These are phyloP conservation scores for Pissodes strobi DNA, from an alignment of 1,140 invertebrate species.

Conservation along the genomic window DNA sequence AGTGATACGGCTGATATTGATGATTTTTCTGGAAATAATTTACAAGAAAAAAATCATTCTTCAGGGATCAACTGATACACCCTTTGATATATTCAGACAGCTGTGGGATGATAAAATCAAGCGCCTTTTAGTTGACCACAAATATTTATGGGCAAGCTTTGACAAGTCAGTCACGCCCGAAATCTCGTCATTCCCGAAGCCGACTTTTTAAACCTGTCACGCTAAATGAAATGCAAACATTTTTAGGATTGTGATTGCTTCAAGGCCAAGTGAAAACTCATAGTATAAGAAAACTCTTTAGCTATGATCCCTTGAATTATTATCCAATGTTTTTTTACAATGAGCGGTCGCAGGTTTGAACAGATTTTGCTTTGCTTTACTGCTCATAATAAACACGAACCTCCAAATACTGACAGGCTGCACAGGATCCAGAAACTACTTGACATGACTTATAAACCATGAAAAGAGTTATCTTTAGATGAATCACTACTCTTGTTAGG, in stretches of 20 bases:
- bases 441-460: no score
- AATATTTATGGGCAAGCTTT: no score
- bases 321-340: conserved; percentile 7
- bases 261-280: background rate
- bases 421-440: no score
- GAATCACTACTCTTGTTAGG: conserved; percentile 1
- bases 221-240: background rate
- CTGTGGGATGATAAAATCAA: no score
- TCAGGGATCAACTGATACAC: no score
- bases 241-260: conserved; percentile 2
- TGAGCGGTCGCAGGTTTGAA: conserved; percentile 4
- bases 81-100: no score
- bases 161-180: no score
- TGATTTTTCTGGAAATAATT: no score
- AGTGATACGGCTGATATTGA: no score
- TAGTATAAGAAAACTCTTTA: background rate
- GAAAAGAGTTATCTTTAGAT: conserved; percentile 8
- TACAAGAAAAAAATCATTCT: no score
- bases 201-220: background rate
- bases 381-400: background rate
- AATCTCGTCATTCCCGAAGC: background rate
- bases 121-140: no score
- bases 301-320: conserved; percentile 3
- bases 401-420: background rate
- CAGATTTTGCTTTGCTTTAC: conserved; percentile 1